Evolutionary conservation across 2,797 vertebrate species (phyloP).

Genomic region (Parotocinclus haroldoi): DNA sequence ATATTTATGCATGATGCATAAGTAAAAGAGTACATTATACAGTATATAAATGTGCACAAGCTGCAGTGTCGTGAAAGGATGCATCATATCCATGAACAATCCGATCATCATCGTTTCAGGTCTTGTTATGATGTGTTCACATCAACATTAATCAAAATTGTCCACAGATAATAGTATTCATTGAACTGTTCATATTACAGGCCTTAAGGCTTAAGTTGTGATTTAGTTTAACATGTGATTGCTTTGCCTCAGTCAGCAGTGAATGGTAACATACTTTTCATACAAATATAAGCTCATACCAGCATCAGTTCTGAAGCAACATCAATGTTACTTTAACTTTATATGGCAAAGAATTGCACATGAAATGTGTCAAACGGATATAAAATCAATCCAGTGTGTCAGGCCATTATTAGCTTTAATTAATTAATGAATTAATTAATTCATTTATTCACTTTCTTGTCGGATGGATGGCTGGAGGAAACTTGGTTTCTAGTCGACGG

Average conservation of each 20-base stretch:
- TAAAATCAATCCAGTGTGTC: too few species aligned
- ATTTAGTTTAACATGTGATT: background rate
- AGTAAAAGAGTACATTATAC: too few species aligned
- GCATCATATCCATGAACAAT: constrained; percentile 22
- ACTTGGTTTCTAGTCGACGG: too few species aligned
- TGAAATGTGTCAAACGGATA: too few species aligned
- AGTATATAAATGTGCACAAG: background rate
- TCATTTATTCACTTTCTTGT: too few species aligned
- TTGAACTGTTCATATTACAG: constrained; percentile 3
- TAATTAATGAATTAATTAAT: too few species aligned
- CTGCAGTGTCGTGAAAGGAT: constrained; percentile 14
- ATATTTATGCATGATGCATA: background rate
- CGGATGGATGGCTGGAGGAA: too few species aligned
- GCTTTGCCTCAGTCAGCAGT: background rate
- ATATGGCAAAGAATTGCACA: too few species aligned
- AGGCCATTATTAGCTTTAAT: too few species aligned
- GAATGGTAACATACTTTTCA: background rate
- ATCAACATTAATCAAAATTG: constrained; percentile 22
- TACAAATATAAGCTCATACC: too few species aligned
- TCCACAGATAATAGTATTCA: constrained; percentile 31
- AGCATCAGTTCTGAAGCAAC: too few species aligned
- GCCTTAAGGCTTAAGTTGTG: background rate
- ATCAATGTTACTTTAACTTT: too few species aligned
- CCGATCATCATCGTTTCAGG: constrained; percentile 15
- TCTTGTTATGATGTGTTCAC: constrained; percentile 28